These are phyloP conservation scores for Chitala chitala DNA, from an alignment of 2,113 vertebrate genomes.

Conservation along the genomic window DNA sequence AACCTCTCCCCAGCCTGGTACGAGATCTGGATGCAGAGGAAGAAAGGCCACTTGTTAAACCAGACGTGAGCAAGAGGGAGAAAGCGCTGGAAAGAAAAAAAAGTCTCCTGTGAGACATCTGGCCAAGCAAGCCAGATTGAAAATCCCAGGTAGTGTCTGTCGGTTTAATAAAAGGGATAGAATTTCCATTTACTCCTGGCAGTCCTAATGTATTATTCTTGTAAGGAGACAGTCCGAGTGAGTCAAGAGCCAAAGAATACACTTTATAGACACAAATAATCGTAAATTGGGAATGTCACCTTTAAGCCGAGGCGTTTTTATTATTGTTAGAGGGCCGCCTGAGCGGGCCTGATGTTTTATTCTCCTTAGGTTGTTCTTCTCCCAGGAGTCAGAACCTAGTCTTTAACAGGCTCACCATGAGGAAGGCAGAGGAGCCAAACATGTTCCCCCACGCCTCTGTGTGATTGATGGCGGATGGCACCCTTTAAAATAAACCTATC, in stretches of 20 bases:
- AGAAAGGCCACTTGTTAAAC: background rate
- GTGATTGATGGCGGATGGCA: constrained; percentile 83
- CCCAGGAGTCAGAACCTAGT: constrained; percentile 67
- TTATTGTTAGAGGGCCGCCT: constrained; percentile 84
- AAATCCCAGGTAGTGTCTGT: constrained; percentile 65
- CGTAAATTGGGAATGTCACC: constrained; percentile 88
- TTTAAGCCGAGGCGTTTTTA: constrained; percentile 83
- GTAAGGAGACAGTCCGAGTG: constrained; percentile 73
- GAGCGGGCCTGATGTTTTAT: constrained; percentile 80
- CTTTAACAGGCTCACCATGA: constrained; percentile 71
- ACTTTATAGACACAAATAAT: constrained; percentile 93
- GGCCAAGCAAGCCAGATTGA: constrained; percentile 57
- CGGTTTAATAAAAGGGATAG: constrained; percentile 68
- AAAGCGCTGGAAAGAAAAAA: background rate
- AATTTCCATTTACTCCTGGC: constrained; percentile 74
- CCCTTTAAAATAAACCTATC: constrained; percentile 84
- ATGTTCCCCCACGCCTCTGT: constrained; percentile 76
- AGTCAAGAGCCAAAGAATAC: constrained; percentile 84
- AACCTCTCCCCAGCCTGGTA: background rate
- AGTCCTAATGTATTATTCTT: constrained; percentile 75
- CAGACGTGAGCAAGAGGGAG: background rate
- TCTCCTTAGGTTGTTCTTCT: constrained; percentile 75
- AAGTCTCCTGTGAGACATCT: constrained; percentile 33
- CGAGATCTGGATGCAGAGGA: background rate
- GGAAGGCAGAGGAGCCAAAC: constrained; percentile 71